phyloP scores from a whole-genome alignment of 2,113 vertebrate species.

The Urocitellus parryii region DNA sequence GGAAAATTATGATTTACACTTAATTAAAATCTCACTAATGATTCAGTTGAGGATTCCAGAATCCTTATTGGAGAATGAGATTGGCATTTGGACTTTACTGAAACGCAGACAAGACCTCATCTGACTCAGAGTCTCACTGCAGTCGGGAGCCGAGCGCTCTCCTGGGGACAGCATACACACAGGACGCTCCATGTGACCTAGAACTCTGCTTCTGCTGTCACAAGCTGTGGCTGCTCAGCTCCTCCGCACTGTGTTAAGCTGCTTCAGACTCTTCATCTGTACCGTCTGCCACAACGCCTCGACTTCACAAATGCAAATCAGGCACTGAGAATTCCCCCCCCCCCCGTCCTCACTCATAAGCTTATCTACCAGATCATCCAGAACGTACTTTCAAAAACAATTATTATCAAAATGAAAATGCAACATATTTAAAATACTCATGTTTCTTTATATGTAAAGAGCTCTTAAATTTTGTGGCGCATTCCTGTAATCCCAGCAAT shows the following conservation, averaged over 20 bases:
- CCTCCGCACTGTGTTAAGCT: not conserved
- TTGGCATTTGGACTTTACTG: not conserved
- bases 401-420: not conserved
- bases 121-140: not conserved
- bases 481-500: too few species aligned
- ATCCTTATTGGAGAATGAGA: not conserved
- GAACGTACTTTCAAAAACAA: not conserved
- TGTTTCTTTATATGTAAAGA: not conserved
- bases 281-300: not conserved
- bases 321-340: not conserved
- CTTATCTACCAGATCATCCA: not conserved
- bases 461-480: not conserved
- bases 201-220: too few species aligned
- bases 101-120: not conserved
- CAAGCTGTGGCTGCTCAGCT: not conserved
- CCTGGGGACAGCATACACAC: not conserved
- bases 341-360: not conserved
- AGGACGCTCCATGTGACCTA: too few species aligned
- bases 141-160: not conserved
- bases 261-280: not conserved
- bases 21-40: conserved; percentile 36
- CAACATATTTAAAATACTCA: not conserved
- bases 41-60: not conserved
- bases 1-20: not conserved
- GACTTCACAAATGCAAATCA: not conserved